Evolutionary conservation across 2,888 invertebrate genomes (phyloP), one percentile per base, ranked within the genome.

Genomic region (Campoplex capitator): DNA sequence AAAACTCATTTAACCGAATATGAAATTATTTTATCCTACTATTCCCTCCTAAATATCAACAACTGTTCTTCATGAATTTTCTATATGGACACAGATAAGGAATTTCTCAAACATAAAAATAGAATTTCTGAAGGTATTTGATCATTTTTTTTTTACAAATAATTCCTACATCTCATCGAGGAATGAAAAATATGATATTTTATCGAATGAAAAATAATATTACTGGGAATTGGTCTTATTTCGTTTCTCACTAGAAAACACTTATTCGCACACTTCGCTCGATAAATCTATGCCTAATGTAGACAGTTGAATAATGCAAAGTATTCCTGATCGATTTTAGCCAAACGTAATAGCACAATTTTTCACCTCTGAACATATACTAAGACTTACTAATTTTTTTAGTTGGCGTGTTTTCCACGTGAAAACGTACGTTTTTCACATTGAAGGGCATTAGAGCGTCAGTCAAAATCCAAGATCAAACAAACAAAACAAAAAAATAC

Each of bases 211-310:
- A 28, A 28, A 28, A 28, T 13, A 28, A 58, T 6, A 58, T 3
- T 8, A 58, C 58, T 1, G 28, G 28, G 28, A 23, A 58, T 13
- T 58, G 4, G 58, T 58, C 28, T 28, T 13, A 58, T 58, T 58
- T 58, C 58, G 11, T 11, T 58, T 58, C 6, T 28, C 58, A 58
- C 28, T 58, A 8, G 28, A 58, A 2, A 28, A 58, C 58, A 32
- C 58, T 32, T 13, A 58, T 58, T 58, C 58, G 58, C 58, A 3
- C 28, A 58, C 23, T 58, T 58, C 28, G 58, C 58, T 58, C 58
- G 58, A 58, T 58, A 58, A 58, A 58, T 58, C 58, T 58, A 58
- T 58, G 28, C 3, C 28, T 32, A 58, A 58, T 58, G 58, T 58
- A 58, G 13, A 13, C 28, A 58, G 4, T 58, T 58, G 13, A 58